Evolutionary conservation across 1,140 invertebrate genomes (phyloP), one percentile per base, ranked within the genome.

Genomic region (Apis laboriosa): DNA sequence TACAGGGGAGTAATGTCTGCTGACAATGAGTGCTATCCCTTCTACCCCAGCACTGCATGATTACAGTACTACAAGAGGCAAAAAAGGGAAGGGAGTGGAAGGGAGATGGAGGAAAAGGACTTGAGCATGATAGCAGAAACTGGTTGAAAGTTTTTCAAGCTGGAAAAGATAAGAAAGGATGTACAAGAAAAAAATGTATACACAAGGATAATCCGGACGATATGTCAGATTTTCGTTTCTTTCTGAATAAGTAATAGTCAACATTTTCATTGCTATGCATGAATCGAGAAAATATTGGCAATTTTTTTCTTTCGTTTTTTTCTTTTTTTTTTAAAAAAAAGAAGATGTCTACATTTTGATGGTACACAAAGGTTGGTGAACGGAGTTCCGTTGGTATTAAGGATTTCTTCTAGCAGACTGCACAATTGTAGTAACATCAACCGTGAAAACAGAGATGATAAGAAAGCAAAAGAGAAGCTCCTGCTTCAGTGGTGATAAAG

Each of bases 1-100:
- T 77, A 73, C 53, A 49, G 68, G 80, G 74, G 68, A 82, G 68
- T 75, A 82, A 75, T 74, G 84, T 85, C 84, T 85, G 84, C 84
- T 77, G 80, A 85, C 84, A 85, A 85, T 85, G 74, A 83, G 74
- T 68, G 60, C 61, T 76, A 67, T 80, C 78, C 71, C 83, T 76
- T 9, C 83, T 76, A 66, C 34, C 79, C 55, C 66, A 19, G 12
- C 15, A n/a, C 70, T 60, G 71, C 71, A 63, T 84, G 83, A 84
- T 84, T 84, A 84, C 71, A 56, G 71, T 66, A 49, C n/a, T 53
- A 75, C 43, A 79, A 80, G 71, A 82, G 58, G 72, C 28, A 72
- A 58, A 70, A 60, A 58, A 24, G 17, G 24, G 51, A 63, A 53
- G 34, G 56, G 19, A n/a, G 21, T 9, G 28, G 19, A 13, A 60